Percentiles rank a stretch among this genome's conserved stretches.
Evolutionary conservation across 2,113 vertebrate genomes (phyloP).

Genomic region (Eulacestoma nigropectus): DNA sequence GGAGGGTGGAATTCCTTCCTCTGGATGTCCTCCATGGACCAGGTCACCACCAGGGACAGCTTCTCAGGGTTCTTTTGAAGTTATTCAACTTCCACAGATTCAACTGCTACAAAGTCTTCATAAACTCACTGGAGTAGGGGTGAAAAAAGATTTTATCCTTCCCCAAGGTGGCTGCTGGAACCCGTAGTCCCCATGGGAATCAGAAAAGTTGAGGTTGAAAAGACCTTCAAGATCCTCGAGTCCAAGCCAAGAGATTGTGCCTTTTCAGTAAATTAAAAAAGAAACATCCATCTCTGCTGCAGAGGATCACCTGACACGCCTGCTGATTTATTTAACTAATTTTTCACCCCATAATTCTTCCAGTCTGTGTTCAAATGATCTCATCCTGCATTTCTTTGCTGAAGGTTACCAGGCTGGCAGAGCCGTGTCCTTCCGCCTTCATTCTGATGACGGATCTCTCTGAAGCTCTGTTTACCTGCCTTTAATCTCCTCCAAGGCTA

Average conservation of each 20-base stretch:
- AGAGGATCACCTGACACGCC: not conserved
- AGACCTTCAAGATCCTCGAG: not conserved
- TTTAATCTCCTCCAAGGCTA: slow-evolving; percentile 36
- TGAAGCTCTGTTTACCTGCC: not conserved
- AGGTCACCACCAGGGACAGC: not conserved
- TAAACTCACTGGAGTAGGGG: not conserved
- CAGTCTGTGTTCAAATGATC: not conserved
- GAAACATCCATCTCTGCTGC: not conserved
- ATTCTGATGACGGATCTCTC: slow-evolving; percentile 26
- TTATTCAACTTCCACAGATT: too few species aligned
- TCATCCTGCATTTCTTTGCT: slow-evolving; percentile 16
- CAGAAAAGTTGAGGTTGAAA: not conserved
- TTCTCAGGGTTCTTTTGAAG: fast-evolving
- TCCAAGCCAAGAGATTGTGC: not conserved
- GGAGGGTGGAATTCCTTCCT: not conserved
- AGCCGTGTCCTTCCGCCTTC: not conserved
- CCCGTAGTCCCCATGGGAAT: not conserved
- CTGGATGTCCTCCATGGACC: not conserved
- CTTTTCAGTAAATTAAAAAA: slow-evolving; percentile 39
- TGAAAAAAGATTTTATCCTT: fast-evolving
- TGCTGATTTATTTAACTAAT: slow-evolving; percentile 34
- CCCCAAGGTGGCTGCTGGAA: not conserved
- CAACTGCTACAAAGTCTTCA: not conserved
- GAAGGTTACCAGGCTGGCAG: slow-evolving; percentile 39
- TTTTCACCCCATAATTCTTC: slow-evolving; percentile 27